These are phyloP conservation scores for Narcine bancroftii DNA, from an alignment of 2,113 vertebrate genomes.

Conservation along the genomic window DNA sequence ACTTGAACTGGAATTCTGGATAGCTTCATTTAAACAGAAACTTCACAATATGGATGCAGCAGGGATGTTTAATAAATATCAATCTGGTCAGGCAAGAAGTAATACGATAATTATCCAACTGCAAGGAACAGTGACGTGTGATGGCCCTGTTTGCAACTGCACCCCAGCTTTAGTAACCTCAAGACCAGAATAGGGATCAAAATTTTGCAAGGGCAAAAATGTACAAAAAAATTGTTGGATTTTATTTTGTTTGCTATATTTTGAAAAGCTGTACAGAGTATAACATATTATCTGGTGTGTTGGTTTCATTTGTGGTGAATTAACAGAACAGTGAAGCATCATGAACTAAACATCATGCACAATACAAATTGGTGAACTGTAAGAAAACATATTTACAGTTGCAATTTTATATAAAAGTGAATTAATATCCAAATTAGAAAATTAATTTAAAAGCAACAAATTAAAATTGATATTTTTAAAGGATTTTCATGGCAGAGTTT, in stretches of 20 bases:
- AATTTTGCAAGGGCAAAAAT: not conserved
- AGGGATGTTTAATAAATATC: too few species aligned
- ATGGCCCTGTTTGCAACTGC: not conserved
- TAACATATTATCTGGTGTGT: slow-evolving; percentile 25
- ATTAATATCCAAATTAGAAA: slow-evolving; percentile 2
- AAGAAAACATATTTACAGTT: slow-evolving; percentile 37
- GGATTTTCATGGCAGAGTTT: not conserved
- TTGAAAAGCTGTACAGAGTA: slow-evolving; percentile 26
- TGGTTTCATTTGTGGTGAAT: slow-evolving; percentile 22
- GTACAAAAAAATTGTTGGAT: slow-evolving; percentile 25
- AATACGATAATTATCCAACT: not conserved
- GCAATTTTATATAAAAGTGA: not conserved
- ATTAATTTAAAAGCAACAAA: not conserved
- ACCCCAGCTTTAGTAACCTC: not conserved
- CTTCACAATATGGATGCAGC: not conserved
- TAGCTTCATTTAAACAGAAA: not conserved
- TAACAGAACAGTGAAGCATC: slow-evolving; percentile 20
- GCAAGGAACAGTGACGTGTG: not conserved
- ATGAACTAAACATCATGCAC: slow-evolving; percentile 1
- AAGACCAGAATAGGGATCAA: too few species aligned
- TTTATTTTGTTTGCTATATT: slow-evolving; percentile 32
- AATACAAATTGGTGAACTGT: slow-evolving; percentile 28
- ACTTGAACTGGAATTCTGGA: too few species aligned
- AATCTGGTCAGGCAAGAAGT: not conserved
- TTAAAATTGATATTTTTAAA: slow-evolving; percentile 1